Conservation (phyloP, 53 echinoderm and acorn worm species). For the Crossaster papposus region DNA sequence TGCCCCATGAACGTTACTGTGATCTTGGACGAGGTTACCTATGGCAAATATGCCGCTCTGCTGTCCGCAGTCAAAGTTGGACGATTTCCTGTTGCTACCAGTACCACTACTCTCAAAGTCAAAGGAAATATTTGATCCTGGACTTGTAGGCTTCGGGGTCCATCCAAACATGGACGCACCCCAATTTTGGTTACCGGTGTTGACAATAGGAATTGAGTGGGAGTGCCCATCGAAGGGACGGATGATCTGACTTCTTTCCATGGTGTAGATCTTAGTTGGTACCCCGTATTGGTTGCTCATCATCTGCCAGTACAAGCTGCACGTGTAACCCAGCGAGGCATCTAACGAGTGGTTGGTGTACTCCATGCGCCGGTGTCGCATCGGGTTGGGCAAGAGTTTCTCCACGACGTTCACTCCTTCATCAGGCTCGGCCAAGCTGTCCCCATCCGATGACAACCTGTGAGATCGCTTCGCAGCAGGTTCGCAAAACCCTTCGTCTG, state of each 20-base stretch:
- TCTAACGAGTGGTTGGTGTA: conserved; percentile 44
- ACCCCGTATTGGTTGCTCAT: conserved; percentile 52
- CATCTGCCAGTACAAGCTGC: conserved; percentile 54
- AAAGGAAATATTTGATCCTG: background rate
- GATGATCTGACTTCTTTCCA: background rate
- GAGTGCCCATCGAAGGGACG: background rate
- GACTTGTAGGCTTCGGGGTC: background rate
- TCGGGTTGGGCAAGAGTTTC: background rate
- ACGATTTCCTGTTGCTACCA: background rate
- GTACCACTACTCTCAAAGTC: background rate
- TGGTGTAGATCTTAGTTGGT: conserved; percentile 37
- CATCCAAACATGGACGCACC: background rate
- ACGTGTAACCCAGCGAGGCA: conserved; percentile 21
- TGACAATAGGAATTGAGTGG: background rate
- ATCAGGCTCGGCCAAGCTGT: background rate
- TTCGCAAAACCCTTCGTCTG: conserved; percentile 43
- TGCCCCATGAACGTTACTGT: conserved; percentile 8
- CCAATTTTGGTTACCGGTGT: background rate
- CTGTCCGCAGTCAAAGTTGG: background rate
- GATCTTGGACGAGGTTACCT: conserved; percentile 21
- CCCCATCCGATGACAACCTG: background rate
- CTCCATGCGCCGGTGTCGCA: background rate
- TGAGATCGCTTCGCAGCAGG: conserved; percentile 36
- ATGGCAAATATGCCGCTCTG: conserved; percentile 40
- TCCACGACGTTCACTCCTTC: conserved; percentile 33